Evolutionary conservation across 2,113 vertebrate species (phyloP).

Genomic region (Orthonyx spaldingii): DNA sequence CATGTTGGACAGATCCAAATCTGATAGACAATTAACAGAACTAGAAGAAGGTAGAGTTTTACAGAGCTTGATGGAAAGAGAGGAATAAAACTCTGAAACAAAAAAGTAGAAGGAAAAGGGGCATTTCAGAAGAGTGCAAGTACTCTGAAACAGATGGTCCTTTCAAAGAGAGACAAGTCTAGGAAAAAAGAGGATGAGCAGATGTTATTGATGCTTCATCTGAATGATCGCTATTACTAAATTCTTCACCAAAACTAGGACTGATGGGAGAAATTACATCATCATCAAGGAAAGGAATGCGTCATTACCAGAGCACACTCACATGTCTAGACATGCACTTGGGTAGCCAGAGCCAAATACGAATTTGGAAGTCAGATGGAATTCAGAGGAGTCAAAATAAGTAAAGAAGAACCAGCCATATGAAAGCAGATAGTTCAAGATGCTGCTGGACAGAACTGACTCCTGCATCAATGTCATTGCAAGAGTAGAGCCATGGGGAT

Average conservation of each 20-base stretch:
- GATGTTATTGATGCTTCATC: conserved; percentile 15
- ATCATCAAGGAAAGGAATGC: neutral
- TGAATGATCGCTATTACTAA: neutral
- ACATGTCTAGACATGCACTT: neutral
- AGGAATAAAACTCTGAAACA: neutral
- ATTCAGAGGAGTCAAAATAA: conserved; percentile 40
- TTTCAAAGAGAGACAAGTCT: neutral
- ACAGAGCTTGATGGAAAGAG: neutral
- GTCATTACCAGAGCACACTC: neutral
- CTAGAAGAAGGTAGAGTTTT: neutral
- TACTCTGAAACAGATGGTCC: conserved; percentile 29
- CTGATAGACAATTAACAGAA: neutral
- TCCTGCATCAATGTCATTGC: conserved; percentile 5
- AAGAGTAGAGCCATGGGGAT: neutral
- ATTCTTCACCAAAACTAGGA: conserved; percentile 20
- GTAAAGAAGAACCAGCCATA: conserved; percentile 31
- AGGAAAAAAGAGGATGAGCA: conserved; percentile 3
- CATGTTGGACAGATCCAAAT: neutral
- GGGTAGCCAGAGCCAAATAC: neutral
- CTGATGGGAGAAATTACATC: neutral
- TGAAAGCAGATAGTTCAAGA: conserved; percentile 11
- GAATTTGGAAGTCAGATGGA: conserved; percentile 41
- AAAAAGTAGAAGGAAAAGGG: neutral
- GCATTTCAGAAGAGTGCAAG: neutral
- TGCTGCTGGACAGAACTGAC: conserved; percentile 43